Evolutionary conservation across 1,140 invertebrate species (phyloP), one percentile per base, ranked within the genome.

Genomic region (Dufourea novaeangliae): DNA sequence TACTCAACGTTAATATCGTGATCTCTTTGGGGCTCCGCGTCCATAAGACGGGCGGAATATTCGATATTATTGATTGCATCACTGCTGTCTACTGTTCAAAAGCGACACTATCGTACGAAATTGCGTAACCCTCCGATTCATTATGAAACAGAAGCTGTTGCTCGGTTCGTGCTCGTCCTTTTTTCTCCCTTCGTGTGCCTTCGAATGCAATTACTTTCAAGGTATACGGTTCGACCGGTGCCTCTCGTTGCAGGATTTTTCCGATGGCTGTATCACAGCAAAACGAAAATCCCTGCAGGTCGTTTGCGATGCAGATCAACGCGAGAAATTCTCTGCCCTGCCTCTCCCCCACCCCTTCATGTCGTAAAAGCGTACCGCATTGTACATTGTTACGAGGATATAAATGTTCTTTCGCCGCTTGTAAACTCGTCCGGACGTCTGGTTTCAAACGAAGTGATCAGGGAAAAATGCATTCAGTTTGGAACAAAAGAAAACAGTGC

Each of bases 1-100:
- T n/a, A n/a, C n/a, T 10, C 20, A n/a, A 17, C 2, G 50, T 41
- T 56, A 34, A 1, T 27, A 5, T 22, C 3, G 14, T 41, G 46
- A 41, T 32, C 52, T 17, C 17, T 22, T 57, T 29, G 63, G 1
- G 12, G 39, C 22, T n/a, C n/a, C 25, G 22, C 20, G 5, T 78
- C 17, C 61, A 27, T 22, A 70, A 61, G 66, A 54, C 41, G 27
- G n/a, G 12, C 29, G 10, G 27, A n/a, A 12, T 20, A 44, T 56
- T 59, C 82, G 59, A 76, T 83, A 69, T 77, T 69, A 50, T 32
- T 59, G 70, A 84, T 83, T 80, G 46, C 79, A 83, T 80, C 63
- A 67, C 57, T 41, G 54, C n/a, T 61, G 61, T 62, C 22, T 73
- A 71, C 67, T 83, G 79, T 83, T 79, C n/a, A 20, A n/a, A n/a